Percentiles rank a stretch among this genome's conserved stretches.
These are phyloP conservation scores for Hemiprocne comata DNA, from an alignment of 2,113 vertebrate species.

Conservation along the genomic window DNA sequence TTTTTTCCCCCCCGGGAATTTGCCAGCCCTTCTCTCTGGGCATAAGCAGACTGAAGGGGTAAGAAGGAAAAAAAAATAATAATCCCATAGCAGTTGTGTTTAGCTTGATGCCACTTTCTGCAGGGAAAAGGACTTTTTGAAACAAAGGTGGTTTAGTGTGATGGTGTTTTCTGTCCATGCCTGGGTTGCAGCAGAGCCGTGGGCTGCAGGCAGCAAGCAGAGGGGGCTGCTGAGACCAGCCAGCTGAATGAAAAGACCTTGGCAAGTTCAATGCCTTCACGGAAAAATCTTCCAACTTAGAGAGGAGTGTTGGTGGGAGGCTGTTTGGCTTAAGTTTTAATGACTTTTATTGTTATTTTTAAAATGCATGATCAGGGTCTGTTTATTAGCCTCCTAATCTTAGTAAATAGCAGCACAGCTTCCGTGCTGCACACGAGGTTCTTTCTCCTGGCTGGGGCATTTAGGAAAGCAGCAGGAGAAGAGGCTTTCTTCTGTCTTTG, in stretches of 20 bases:
- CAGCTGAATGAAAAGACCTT: slow-evolving; percentile 21
- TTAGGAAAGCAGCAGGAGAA: not conserved
- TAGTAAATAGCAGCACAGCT: not conserved
- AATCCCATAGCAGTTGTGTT: not conserved
- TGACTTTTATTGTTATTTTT: slow-evolving; percentile 52
- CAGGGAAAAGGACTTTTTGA: not conserved
- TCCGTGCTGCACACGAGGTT: not conserved
- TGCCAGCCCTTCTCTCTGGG: not conserved
- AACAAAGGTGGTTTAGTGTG: not conserved
- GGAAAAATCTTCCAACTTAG: slow-evolving; percentile 27
- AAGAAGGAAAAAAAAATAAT: not conserved
- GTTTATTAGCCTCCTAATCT: not conserved
- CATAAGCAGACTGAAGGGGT: not conserved
- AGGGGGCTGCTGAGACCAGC: slow-evolving; percentile 21
- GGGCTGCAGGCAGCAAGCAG: not conserved
- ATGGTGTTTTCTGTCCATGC: not conserved
- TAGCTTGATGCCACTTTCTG: not conserved
- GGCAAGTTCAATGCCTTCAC: slow-evolving; percentile 11
- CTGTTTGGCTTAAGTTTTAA: slow-evolving; percentile 22
- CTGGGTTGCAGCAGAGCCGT: not conserved
- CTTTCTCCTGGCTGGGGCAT: not conserved
- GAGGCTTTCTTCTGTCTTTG: not conserved
- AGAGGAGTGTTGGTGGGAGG: slow-evolving; percentile 26
- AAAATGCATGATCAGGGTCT: not conserved
- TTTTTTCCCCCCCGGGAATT: not conserved